Percentiles rank a stretch among this genome's conserved stretches.
phyloP scores from a whole-genome alignment of 2,888 invertebrate genomes.

The Microplitis manilae region DNA sequence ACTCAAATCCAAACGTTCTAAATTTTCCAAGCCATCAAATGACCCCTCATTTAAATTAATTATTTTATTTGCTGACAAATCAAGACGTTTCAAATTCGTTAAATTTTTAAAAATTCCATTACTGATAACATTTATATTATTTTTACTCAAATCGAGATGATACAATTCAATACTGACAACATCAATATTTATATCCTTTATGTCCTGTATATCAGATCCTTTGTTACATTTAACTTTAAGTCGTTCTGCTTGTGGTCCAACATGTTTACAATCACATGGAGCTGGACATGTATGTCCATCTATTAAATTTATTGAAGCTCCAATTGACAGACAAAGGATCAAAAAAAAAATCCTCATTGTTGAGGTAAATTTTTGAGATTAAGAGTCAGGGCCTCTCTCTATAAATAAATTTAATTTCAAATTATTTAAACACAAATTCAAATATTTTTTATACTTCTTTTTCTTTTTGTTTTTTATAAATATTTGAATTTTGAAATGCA shows the following conservation, averaged over 20 bases:
- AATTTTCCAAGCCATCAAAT: conserved; percentile 79
- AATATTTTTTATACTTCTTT: too few species aligned
- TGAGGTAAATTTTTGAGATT: neutral
- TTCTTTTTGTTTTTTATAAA: too few species aligned
- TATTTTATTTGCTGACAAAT: conserved; percentile 80
- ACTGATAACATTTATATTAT: conserved; percentile 75
- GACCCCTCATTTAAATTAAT: conserved; percentile 79
- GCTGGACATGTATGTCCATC: conserved; percentile 72
- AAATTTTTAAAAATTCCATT: conserved; percentile 62
- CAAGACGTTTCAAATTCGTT: conserved; percentile 74
- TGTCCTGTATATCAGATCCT: conserved; percentile 72
- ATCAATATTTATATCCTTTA: conserved; percentile 77
- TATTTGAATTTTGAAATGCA: too few species aligned
- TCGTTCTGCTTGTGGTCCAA: conserved; percentile 75
- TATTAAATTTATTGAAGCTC: conserved; percentile 13
- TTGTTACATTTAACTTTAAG: conserved; percentile 79
- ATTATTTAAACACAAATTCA: too few species aligned
- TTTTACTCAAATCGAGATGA: conserved; percentile 80
- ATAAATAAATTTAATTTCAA: neutral
- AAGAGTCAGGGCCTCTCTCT: neutral
- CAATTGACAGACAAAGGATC: neutral
- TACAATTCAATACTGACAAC: conserved; percentile 77
- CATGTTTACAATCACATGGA: conserved; percentile 75
- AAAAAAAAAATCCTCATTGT: neutral
- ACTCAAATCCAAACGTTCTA: conserved; percentile 86